Base-by-base conservation (phyloP, 2,888 invertebrate genomes). In the Diaphora mendica region DNA sequence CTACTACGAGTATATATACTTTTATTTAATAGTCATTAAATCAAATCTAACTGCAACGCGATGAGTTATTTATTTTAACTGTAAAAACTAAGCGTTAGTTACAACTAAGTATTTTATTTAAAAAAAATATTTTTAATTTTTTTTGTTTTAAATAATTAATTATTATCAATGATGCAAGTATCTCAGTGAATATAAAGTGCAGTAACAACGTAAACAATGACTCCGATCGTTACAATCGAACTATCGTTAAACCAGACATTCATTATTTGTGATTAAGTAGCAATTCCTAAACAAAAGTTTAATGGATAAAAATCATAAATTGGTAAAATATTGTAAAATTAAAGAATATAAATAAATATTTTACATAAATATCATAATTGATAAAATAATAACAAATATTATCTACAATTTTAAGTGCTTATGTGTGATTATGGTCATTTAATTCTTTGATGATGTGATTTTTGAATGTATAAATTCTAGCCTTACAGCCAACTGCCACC, bases 401-500 rank as follows among this genome's bases (percentile, higher is more conserved):
- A 65, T 59, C 15, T 13, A 65, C 11, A 42, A n/a, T 8, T 26
- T 30, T 66, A 26, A 44, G 20, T 33, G 23, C 15, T 30, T 30
- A 42, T 39, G 8, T 2, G 64, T 82, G 82, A 13, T 74, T 79
- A 48, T 82, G 83, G 33, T n/a, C 51, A 64, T 73, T 30, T 0
- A 20, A 3, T 8, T 66, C 64, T 39, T 72, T 44, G 11, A 71
- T 59, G 33, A 82, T 76, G 30, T 35, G 35, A n/a, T 74, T 68
- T 5, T 79, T 23, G 11, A 72, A 8, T 1, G 82, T 82, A 62
- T 72, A 73, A 65, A 82, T 72, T 13, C 71, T 75, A 1, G 81
- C 83, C 44, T 74, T 81, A 44, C 82, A 82, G 17, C 82, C 81
- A 17, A 17, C 23, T 9, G 77, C 65, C 8, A 77, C 75, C 42